Conservation (phyloP, 2,113 vertebrate species). For the Pitta sordida region DNA sequence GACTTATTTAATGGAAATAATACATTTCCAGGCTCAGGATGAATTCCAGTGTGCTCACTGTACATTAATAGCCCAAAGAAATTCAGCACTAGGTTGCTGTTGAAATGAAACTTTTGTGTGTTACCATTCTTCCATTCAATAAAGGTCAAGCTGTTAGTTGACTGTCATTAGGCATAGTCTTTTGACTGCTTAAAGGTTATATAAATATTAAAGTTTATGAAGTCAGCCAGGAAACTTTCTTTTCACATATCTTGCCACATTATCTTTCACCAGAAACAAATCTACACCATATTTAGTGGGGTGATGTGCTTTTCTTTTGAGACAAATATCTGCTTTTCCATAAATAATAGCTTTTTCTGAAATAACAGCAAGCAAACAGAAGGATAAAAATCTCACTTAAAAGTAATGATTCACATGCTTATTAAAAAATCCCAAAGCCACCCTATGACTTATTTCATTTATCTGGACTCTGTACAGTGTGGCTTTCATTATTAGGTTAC, state of each 20-base stretch:
- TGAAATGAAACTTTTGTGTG: constrained; percentile 14
- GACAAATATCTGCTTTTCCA: neutral
- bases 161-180: constrained; percentile 44
- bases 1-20: neutral
- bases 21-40: neutral
- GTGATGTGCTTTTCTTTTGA: neutral
- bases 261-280: neutral
- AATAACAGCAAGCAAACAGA: constrained; percentile 16
- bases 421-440: constrained; percentile 14
- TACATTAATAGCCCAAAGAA: constrained; percentile 24
- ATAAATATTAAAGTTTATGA: constrained; percentile 63
- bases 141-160: constrained; percentile 55
- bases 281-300: neutral
- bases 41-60: neutral
- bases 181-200: constrained; percentile 58
- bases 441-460: constrained; percentile 64
- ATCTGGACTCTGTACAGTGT: constrained; percentile 61
- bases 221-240: constrained; percentile 22
- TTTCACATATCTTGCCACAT: neutral
- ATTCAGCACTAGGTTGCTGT: neutral
- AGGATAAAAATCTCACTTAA: constrained; percentile 39
- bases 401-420: constrained; percentile 43
- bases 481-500: constrained; percentile 77
- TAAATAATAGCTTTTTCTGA: neutral
- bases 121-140: constrained; percentile 22